A percentile compares a stretch with the other conserved stretches of the same genome.
These are phyloP conservation scores for Rhyacophila brunnea DNA, from an alignment of 1,140 invertebrate genomes.

Conservation along the genomic window DNA sequence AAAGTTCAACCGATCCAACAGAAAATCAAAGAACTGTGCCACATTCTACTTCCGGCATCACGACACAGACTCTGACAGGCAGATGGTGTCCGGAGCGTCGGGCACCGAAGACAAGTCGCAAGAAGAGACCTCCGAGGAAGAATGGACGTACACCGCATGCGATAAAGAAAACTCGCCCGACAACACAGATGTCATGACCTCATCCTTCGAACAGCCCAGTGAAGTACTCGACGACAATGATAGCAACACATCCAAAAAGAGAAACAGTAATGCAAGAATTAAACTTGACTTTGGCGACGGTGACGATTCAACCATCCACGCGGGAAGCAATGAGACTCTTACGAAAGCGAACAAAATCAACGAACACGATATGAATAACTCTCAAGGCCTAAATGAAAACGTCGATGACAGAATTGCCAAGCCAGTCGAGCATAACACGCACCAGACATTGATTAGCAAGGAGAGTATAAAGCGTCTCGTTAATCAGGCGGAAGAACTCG, in stretches of 20 bases:
- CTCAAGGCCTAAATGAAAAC: constrained; percentile 3
- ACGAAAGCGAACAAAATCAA: neutral
- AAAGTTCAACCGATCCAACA: constrained; percentile 65
- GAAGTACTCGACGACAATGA: constrained; percentile 45
- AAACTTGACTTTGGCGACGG: constrained; percentile 23
- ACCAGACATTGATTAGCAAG: constrained; percentile 43
- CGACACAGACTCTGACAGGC: constrained; percentile 76
- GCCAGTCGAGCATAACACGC: neutral
- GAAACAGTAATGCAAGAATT: constrained; percentile 2
- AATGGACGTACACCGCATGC: constrained; percentile 64
- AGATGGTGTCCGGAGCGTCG: constrained; percentile 42
- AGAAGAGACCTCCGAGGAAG: constrained; percentile 67
- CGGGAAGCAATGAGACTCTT: neutral
- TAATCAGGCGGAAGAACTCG: constrained; percentile 70
- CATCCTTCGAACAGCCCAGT: constrained; percentile 49
- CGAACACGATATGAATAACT: neutral
- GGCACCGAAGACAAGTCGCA: constrained; percentile 52
- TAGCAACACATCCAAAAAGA: constrained; percentile 2
- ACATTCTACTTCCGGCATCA: constrained; percentile 81
- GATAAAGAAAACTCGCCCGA: constrained; percentile 50
- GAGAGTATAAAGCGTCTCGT: constrained; percentile 65
- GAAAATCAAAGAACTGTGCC: constrained; percentile 75
- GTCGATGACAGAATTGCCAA: neutral
- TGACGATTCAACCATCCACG: neutral
- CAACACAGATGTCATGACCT: constrained; percentile 52